Percentiles rank a stretch among this genome's conserved stretches.
Conservation (phyloP, 2,113 vertebrate genomes). For the Chlorodrepanis virens region DNA sequence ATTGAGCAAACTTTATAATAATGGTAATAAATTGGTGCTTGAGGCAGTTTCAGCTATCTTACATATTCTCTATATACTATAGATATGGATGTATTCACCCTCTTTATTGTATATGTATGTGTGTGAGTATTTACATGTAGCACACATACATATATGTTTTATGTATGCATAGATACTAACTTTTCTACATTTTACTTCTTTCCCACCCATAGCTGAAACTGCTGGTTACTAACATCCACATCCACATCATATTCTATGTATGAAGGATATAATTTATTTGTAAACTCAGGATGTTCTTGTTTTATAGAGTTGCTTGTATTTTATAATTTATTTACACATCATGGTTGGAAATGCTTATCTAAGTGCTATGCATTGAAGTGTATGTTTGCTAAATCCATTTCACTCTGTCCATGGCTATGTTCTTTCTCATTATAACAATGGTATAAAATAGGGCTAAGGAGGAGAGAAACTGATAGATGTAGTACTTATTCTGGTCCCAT, state of each 20-base stretch:
- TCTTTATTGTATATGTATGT: neutral
- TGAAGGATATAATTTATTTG: constrained; percentile 82
- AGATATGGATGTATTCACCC: constrained; percentile 6
- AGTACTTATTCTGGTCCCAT: constrained; percentile 4
- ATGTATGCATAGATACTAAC: constrained; percentile 43
- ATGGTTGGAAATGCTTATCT: constrained; percentile 67
- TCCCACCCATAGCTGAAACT: constrained; percentile 61
- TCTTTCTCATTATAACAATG: constrained; percentile 33
- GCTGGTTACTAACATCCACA: constrained; percentile 58
- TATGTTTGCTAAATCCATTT: constrained; percentile 75
- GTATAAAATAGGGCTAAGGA: constrained; percentile 12
- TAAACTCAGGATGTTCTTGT: constrained; percentile 75
- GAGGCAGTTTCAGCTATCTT: constrained; percentile 77
- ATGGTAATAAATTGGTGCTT: constrained; percentile 77
- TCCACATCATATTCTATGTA: constrained; percentile 55
- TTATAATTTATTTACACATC: constrained; percentile 78
- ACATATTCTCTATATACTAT: constrained; percentile 60
- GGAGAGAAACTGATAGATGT: neutral
- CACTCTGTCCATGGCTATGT: constrained; percentile 51
- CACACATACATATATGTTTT: constrained; percentile 44
- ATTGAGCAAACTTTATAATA: constrained; percentile 63
- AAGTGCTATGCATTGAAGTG: constrained; percentile 81
- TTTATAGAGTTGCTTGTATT: constrained; percentile 74
- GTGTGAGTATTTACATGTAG: constrained; percentile 2
- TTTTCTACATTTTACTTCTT: constrained; percentile 62